Percentiles rank a stretch among this genome's conserved stretches.
Evolutionary conservation across 2,888 invertebrate genomes (phyloP).

Genomic region (Vesta saturnalis): DNA sequence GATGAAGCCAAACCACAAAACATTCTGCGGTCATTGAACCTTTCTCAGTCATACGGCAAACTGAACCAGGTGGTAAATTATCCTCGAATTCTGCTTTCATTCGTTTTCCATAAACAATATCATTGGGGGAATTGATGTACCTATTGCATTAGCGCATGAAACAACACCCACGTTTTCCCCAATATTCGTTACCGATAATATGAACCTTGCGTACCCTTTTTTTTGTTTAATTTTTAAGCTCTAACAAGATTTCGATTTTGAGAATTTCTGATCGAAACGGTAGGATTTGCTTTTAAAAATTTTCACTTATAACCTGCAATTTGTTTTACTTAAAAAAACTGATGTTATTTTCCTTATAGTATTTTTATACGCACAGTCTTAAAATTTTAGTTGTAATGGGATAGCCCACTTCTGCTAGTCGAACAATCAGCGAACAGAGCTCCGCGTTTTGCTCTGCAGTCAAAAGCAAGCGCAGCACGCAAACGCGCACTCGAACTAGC

Average conservation of each 20-base stretch:
- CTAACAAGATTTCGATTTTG: constrained; percentile 47
- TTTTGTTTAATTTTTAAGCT: constrained; percentile 31
- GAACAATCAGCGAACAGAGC: too few relatives aligned
- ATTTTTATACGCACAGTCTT: too few relatives aligned
- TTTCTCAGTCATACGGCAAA: constrained; percentile 7
- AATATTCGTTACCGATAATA: constrained; percentile 41
- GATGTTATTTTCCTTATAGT: too few relatives aligned
- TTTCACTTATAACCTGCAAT: too few relatives aligned
- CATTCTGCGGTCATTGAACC: neutral
- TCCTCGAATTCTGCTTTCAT: constrained; percentile 4
- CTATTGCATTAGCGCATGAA: neutral
- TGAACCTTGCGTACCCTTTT: neutral
- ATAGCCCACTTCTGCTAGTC: too few relatives aligned
- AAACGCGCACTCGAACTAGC: too few relatives aligned
- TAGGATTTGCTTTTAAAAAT: too few relatives aligned
- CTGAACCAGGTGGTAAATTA: constrained; percentile 12
- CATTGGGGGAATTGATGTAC: neutral
- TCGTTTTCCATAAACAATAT: constrained; percentile 14
- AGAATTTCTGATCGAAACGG: constrained; percentile 37
- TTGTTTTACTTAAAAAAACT: too few relatives aligned
- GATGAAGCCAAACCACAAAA: constrained; percentile 6
- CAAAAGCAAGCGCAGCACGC: too few relatives aligned
- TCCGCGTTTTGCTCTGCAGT: too few relatives aligned
- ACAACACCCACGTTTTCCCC: constrained; percentile 42
- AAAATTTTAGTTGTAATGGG: too few relatives aligned